Base-by-base conservation (phyloP, 2,888 invertebrate genomes). In the Formica aserva region DNA sequence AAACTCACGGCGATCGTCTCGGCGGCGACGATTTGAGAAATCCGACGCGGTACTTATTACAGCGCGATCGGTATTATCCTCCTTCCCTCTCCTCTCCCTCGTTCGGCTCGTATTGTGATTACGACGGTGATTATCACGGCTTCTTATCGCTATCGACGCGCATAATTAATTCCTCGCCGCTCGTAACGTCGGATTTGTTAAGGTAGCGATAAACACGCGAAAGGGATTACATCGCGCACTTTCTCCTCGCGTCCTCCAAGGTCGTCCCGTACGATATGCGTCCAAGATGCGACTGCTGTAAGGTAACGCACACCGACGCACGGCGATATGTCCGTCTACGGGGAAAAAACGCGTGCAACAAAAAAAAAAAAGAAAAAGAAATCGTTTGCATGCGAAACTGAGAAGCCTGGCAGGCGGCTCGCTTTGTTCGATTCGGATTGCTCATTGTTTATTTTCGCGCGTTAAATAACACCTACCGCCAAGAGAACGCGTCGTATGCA, bases 141-240 rank as follows among this genome's bases (percentile, higher is more conserved):
- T 71, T 60, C 60, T 78, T 78, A 78, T 78, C 72, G 72, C 60
- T 26, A 8, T 45, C 32, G 18, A 9, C 60, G 78, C 60, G 72
- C 72, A 45, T 78, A 78, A 78, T 78, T 78, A 78, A 78, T 78
- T 78, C 72, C 72, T 60, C 45, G 78, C 57, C 60, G 60, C 78
- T 78, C 78, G 78, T 71, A 78, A 22, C 60, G 60, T 71, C 45
- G 45, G 72, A 78, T 78, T 78, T 78, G 72, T 71, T 71, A 71
- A 71, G 45, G 45, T 78, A 71, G 60, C 78, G 72, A 78, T 78
- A 78, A 78, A 78, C 78, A 78, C 45, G 72, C 35, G 72, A 60
- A 57, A 71, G 72, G 71, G 72, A 78, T 78, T 78, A 60, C 60
- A 62, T 62, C 69, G 48, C 35, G 32, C 15, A 66, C 77, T 60